Percentiles rank a stretch among this genome's conserved stretches.
Evolutionary conservation across 2,888 invertebrate species (phyloP).

Genomic region (Latheticus oryzae): DNA sequence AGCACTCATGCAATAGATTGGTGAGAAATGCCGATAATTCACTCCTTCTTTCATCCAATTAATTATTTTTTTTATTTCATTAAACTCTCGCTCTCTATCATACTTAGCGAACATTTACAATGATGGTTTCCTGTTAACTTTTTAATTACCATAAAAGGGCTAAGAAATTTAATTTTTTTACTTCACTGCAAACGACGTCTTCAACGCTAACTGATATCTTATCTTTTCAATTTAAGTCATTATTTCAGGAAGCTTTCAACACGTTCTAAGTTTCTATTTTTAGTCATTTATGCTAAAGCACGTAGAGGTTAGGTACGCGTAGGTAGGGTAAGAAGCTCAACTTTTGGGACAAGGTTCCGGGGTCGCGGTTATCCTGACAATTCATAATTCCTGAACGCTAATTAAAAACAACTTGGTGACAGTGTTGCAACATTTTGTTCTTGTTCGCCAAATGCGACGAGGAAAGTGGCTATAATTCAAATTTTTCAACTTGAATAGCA

Average conservation of each 20-base stretch:
- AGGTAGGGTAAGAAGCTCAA: constrained; percentile 5
- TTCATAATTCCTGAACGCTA: constrained; percentile 30
- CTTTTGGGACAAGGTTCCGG: constrained; percentile 17
- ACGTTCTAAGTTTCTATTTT: constrained; percentile 36
- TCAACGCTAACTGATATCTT: constrained; percentile 33
- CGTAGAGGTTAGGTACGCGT: constrained; percentile 17
- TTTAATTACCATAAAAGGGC: no score
- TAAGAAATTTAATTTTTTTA: no score
- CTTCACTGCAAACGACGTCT: constrained; percentile 17
- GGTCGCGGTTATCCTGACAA: constrained; percentile 16
- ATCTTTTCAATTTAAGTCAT: constrained; percentile 32
- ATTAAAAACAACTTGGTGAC: constrained; percentile 35
- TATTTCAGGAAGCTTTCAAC: constrained; percentile 31
- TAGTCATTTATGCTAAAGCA: constrained; percentile 38
- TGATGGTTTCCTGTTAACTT: constrained; percentile 13
- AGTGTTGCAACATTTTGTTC: constrained; percentile 8
- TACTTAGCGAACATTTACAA: constrained; percentile 29
- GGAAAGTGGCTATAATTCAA: no score
- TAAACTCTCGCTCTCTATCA: constrained; percentile 4
- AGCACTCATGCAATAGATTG: constrained; percentile 2
- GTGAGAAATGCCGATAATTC: constrained; percentile 14
- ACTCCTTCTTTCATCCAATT: constrained; percentile 11
- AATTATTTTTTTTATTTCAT: constrained; percentile 29
- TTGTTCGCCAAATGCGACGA: constrained; percentile 10
- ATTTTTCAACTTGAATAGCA: no score